Evolutionary conservation across 2,888 invertebrate species (phyloP).

Genomic region (Papilio gigon): DNA sequence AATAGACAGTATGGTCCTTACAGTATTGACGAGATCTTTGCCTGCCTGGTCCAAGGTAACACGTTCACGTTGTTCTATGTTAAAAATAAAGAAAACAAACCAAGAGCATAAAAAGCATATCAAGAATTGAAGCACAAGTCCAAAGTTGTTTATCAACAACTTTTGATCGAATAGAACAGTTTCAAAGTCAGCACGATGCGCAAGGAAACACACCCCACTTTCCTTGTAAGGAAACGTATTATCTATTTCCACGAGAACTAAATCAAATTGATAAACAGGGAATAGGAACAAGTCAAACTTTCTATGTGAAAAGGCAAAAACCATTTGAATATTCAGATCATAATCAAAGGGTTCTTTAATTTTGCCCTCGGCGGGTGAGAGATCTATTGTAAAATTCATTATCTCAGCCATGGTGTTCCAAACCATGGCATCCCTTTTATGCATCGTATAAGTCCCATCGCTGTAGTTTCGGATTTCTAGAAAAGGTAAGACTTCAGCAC

Average conservation of each 20-base stretch:
- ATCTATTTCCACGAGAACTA: constrained; percentile 66
- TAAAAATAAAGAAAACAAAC: constrained; percentile 63
- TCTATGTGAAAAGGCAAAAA: constrained; percentile 63
- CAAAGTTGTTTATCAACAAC: constrained; percentile 53
- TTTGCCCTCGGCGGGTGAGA: constrained; percentile 51
- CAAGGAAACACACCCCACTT: constrained; percentile 70
- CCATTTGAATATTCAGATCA: constrained; percentile 59
- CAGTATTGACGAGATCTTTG: constrained; percentile 68
- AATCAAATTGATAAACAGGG: constrained; percentile 71
- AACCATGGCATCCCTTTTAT: constrained; percentile 64
- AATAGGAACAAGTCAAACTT: constrained; percentile 65
- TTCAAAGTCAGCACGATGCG: constrained; percentile 68
- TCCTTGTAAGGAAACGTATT: constrained; percentile 63
- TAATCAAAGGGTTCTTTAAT: constrained; percentile 62
- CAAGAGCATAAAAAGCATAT: constrained; percentile 66
- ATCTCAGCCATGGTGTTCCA: constrained; percentile 65
- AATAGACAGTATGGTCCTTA: constrained; percentile 62
- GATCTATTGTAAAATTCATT: constrained; percentile 69
- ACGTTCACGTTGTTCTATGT: constrained; percentile 52
- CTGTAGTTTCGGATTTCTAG: constrained; percentile 51
- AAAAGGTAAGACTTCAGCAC: constrained; percentile 61
- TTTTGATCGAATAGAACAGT: constrained; percentile 64
- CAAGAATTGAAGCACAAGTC: constrained; percentile 51
- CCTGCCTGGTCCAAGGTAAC: constrained; percentile 65
- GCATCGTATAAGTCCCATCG: constrained; percentile 57